Conservation (phyloP, 2,888 invertebrate species). For the Drosophila formosana region DNA sequence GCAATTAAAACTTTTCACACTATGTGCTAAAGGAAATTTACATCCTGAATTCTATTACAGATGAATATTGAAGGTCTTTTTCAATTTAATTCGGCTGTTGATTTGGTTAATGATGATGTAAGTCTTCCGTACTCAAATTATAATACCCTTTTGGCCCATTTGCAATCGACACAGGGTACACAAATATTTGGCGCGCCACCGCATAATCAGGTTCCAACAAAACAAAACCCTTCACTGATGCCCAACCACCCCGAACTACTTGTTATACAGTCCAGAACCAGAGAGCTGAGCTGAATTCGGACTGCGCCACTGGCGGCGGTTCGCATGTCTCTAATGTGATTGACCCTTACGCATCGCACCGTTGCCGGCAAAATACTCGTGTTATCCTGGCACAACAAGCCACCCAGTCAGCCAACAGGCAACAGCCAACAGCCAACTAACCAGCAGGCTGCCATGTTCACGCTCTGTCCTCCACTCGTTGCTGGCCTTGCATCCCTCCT, state of each 20-base stretch:
- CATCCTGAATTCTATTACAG: too few relatives aligned
- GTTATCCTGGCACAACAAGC: conserved; percentile 67
- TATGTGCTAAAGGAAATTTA: too few relatives aligned
- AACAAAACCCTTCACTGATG: conserved; percentile 46
- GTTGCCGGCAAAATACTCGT: conserved; percentile 77
- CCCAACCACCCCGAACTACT: conserved; percentile 25
- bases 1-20: too few relatives aligned
- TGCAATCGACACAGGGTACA: neutral
- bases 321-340: conserved; percentile 80
- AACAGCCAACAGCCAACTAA: too few relatives aligned
- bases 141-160: neutral
- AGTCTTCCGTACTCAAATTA: too few relatives aligned
- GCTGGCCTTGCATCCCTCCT: conserved; percentile 2
- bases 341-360: conserved; percentile 79
- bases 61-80: too few relatives aligned
- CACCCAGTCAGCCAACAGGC: too few relatives aligned
- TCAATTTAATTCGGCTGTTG: too few relatives aligned
- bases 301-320: conserved; percentile 27
- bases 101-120: too few relatives aligned
- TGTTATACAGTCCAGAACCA: conserved; percentile 9
- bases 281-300: conserved; percentile 15
- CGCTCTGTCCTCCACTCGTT: conserved; percentile 24
- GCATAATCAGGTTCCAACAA: conserved; percentile 71
- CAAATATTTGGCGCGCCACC: conserved; percentile 19
- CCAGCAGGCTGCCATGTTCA: conserved; percentile 35